Evolutionary conservation across 1,140 invertebrate genomes (phyloP), one percentile per base, ranked within the genome.

Genomic region (Eupeodes corollae): DNA sequence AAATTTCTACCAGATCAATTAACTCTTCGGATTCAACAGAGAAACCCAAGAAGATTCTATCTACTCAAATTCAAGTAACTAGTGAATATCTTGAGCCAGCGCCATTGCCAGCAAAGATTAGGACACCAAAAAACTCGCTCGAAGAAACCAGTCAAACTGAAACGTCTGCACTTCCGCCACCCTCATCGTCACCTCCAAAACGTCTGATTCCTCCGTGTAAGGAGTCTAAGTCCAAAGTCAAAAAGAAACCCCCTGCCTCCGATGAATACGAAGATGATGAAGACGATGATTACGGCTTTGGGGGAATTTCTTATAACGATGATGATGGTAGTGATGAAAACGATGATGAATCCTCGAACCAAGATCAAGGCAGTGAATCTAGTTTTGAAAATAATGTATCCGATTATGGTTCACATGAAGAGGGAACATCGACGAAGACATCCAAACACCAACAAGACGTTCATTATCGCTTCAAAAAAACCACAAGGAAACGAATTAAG

Each of bases 201-300:
- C 21, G 8, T 26, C 21, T 26, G 21, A 26, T 5, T 3, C 21
- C 21, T 26, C 21, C 21, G 8, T 26, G 21, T 26, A 13, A 37
- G 35, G 12, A 37, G 5, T 5, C 35, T n/a, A 6, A n/a, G 35
- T 15, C 13, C 15, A 13, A 37, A 37, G 15, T n/a, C 12, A 37
- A 44, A 42, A 15, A 44, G 31, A 15, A 30, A 44, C 38, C 59
- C 1, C 44, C 63, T 8, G 42, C 33, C 6, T 52, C 38, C 18
- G 57, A 44, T 5, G 61, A 57, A 15, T 49, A 63, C 19, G 55
- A 58, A 12, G 52, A 57, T n/a, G 35, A 37, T 16, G 15, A 37
- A 6, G 35, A 34, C n/a, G n/a, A 16, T 16, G 21, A 26, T 8
- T 26, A 5, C 8, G 8, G 21, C 21, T 26, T 26, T 26, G 21